A percentile compares a stretch with the other conserved stretches of the same genome.
phyloP scores from a whole-genome alignment of 2,888 invertebrate species.

The Eristalis tenax region DNA sequence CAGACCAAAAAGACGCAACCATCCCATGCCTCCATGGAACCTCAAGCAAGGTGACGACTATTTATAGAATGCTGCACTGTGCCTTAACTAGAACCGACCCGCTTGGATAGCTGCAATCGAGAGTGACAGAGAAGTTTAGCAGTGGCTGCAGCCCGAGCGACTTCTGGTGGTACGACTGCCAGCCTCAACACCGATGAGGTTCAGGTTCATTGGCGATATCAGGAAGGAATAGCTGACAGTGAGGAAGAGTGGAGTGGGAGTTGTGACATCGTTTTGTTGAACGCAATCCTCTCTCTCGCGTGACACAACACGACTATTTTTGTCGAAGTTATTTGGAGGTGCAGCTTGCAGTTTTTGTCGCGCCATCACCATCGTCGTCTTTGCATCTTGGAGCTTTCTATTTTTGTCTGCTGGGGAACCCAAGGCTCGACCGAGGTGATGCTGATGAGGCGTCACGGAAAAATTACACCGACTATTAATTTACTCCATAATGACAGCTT shows the following conservation, averaged over 20 bases:
- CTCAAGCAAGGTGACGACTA: constrained; percentile 66
- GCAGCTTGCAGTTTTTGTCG: constrained; percentile 50
- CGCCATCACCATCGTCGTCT: constrained; percentile 13
- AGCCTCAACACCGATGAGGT: constrained; percentile 47
- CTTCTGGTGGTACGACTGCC: neutral
- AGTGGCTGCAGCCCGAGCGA: no score
- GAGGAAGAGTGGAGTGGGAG: constrained; percentile 8
- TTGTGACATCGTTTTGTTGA: constrained; percentile 54
- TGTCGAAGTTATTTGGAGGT: constrained; percentile 40
- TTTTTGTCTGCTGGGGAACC: constrained; percentile 49
- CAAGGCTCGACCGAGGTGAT: constrained; percentile 58
- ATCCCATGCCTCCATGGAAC: constrained; percentile 3
- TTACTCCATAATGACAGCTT: constrained; percentile 62
- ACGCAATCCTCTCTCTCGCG: constrained; percentile 21
- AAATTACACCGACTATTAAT: constrained; percentile 72
- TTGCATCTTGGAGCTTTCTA: constrained; percentile 46
- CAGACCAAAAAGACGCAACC: constrained; percentile 46
- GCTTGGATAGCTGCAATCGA: constrained; percentile 67
- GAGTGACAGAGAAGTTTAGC: constrained; percentile 64
- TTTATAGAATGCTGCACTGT: constrained; percentile 54
- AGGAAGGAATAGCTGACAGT: constrained; percentile 48
- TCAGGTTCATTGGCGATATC: constrained; percentile 70
- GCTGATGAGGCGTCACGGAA: constrained; percentile 67
- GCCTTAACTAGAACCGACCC: constrained; percentile 63
- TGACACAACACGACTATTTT: constrained; percentile 53